A percentile compares a stretch with the other conserved stretches of the same genome.
Conservation (phyloP, 1,140 invertebrate species). For the Nomia melanderi region DNA sequence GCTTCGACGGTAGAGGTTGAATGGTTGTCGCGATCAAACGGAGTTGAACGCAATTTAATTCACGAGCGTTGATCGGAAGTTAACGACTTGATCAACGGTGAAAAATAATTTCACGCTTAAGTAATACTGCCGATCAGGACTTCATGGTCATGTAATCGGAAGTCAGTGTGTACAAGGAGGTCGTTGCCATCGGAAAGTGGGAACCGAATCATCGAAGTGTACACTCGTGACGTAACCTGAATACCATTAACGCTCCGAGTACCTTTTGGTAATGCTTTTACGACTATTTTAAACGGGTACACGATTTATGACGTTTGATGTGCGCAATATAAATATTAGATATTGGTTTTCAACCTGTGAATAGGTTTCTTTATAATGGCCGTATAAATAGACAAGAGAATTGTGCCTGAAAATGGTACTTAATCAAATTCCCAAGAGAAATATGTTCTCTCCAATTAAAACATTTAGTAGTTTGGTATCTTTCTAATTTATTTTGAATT, state of each 20-base stretch:
- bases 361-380: no score
- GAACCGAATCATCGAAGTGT: constrained; percentile 1
- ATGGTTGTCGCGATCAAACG: no score
- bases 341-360: no score
- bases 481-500: no score
- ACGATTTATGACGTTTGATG: background rate
- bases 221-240: constrained; percentile 1
- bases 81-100: constrained; percentile 5
- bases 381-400: no score
- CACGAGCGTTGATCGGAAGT: background rate
- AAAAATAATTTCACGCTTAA: constrained; percentile 15
- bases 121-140: background rate
- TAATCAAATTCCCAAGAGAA: no score
- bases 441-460: no score
- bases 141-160: constrained; percentile 17
- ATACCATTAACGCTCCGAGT: background rate
- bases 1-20: no score
- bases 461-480: no score
- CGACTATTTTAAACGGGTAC: background rate
- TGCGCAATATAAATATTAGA: no score
- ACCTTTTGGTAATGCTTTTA: background rate
- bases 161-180: background rate
- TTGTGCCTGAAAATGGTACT: no score
- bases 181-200: constrained; percentile 20
- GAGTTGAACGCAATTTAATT: background rate